phyloP scores from a whole-genome alignment of 2,888 invertebrate species.

The Lymantria dispar region DNA sequence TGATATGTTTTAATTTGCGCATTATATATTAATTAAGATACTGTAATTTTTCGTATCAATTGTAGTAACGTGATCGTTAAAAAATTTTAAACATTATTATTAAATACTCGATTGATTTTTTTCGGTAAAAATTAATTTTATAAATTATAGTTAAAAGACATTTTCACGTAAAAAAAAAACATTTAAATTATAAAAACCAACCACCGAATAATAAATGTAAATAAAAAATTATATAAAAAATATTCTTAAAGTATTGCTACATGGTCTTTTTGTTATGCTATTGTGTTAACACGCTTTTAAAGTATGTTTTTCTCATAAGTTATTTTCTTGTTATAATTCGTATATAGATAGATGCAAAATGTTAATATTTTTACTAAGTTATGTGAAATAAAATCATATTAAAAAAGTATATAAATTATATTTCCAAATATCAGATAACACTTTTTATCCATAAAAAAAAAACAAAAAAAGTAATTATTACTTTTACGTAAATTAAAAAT shows the following conservation, averaged over 20 bases:
- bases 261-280: constrained; percentile 37
- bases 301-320: constrained; percentile 35
- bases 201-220: constrained; percentile 37
- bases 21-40: constrained; percentile 16
- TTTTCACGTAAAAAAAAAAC: constrained; percentile 2
- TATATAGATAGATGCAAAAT: constrained; percentile 24
- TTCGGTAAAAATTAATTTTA: constrained; percentile 1
- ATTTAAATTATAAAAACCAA: constrained; percentile 21
- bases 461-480: too few species aligned
- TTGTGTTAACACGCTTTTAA: constrained; percentile 32
- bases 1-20: constrained; percentile 24
- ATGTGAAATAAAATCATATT: constrained; percentile 25
- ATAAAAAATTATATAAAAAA: constrained; percentile 10
- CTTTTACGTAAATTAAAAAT: too few species aligned
- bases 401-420: constrained; percentile 1
- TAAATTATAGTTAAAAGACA: constrained; percentile 18
- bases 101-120: constrained; percentile 23
- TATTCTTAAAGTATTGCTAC: constrained; percentile 32
- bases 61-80: constrained; percentile 10
- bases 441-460: background rate
- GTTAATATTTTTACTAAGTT: constrained; percentile 19
- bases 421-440: background rate
- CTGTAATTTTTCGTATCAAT: constrained; percentile 19
- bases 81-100: constrained; percentile 13
- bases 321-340: constrained; percentile 34